Evolutionary conservation across 2,888 invertebrate species (phyloP), one percentile per base, ranked within the genome.

Genomic region (Mythimna vitellina): DNA sequence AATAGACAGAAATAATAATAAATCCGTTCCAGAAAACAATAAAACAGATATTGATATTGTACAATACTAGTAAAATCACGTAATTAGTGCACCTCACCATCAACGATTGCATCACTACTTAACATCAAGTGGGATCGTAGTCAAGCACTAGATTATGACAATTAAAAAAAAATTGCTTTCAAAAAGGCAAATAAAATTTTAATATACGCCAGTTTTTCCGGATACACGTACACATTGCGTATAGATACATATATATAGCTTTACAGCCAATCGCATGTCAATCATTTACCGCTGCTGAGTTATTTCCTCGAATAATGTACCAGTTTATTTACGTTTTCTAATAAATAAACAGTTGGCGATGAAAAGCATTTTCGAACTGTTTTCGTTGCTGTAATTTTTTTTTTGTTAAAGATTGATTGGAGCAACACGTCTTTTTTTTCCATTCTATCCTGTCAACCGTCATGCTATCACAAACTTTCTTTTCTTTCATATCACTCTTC

Each of bases 311-410:
- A n/a, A 54, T 56, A 79, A 54, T 54, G 17, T 54, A 49, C 14
- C 32, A 58, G 7, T 38, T 22, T 65, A 72, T 66, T 73, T 54
- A 29, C 58, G 54, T 38, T 29, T 1, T 53, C 9, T 6, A 46
- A 14, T 67, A 65, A 53, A 60, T 64, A 79, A 80, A 80, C 56
- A 73, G 7, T 60, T 51, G 22, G 54, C 64, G 66, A 0, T 42
- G 74, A 73, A 79, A 56, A 64, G 35, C n/a, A 7, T 67, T n/a
- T 76, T 79, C 57, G 5, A 51, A 3, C 12, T 74, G 67, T 56
- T 64, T 64, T 64, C 42, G n/a, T 53, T 12, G 20, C 17, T 49
- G 12, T n/a, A 20, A 17, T 22, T 4, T 1, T 20, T 46, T 76
- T 64, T 49, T n/a, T 53, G 20, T 25, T 14, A 17, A 32, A 61